These are phyloP conservation scores for Epiblema foenella DNA, from an alignment of 2,888 invertebrate species.

Conservation along the genomic window DNA sequence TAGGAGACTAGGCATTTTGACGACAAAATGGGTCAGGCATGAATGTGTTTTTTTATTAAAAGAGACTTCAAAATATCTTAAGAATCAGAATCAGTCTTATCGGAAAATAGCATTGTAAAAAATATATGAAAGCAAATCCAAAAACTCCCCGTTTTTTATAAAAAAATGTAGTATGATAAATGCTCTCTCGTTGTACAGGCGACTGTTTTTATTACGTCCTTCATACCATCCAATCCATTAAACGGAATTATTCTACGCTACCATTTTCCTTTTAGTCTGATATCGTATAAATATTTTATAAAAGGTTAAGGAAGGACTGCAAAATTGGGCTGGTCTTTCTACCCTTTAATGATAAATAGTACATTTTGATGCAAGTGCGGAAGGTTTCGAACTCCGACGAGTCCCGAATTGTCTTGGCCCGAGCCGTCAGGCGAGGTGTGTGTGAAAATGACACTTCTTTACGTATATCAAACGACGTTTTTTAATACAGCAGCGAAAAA, in stretches of 20 bases:
- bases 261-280: neutral
- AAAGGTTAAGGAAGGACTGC: neutral
- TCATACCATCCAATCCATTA: no score
- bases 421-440: no score
- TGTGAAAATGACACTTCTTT: no score
- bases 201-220: neutral
- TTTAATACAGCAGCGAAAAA: no score
- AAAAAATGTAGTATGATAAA: neutral
- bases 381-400: no score
- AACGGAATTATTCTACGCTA: neutral
- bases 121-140: no score
- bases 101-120: neutral
- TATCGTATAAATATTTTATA: neutral
- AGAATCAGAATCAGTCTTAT: neutral
- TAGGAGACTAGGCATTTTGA: neutral
- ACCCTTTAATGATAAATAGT: conserved; percentile 2
- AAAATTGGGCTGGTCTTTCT: conserved; percentile 1
- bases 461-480: no score
- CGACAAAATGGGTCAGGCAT: no score
- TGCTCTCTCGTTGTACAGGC: neutral
- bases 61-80: neutral
- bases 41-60: no score
- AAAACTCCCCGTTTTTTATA: neutral
- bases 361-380: no score
- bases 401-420: no score